Evolutionary conservation across 2,113 vertebrate species (phyloP).

Genomic region (Acanthisitta chloris): DNA sequence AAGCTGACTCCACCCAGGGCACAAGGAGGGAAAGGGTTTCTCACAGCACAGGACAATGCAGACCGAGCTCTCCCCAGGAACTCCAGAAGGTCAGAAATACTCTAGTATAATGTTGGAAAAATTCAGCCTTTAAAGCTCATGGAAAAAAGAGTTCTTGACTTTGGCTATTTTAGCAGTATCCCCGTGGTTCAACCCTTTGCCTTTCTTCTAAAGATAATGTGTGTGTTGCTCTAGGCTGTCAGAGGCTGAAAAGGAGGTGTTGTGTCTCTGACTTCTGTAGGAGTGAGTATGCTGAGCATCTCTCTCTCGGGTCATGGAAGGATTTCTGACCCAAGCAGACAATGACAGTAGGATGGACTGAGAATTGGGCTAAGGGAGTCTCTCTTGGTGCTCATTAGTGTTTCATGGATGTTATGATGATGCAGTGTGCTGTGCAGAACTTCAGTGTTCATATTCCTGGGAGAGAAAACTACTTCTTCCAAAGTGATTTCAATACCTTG

Average conservation of each 20-base stretch:
- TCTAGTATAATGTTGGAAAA: neutral
- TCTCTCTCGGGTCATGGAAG: neutral
- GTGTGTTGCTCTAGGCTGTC: neutral
- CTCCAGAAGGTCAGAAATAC: neutral
- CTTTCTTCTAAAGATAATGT: neutral
- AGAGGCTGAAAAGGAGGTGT: neutral
- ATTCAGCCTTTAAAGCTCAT: neutral
- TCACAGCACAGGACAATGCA: neutral
- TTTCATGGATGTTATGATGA: neutral
- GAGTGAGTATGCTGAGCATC: neutral
- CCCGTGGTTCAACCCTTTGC: neutral
- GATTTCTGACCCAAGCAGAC: neutral
- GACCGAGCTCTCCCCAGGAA: neutral
- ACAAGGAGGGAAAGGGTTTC: neutral
- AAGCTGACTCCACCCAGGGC: neutral
- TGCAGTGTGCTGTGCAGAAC: neutral
- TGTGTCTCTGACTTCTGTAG: neutral
- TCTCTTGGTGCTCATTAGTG: neutral
- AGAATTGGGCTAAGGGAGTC: neutral
- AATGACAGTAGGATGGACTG: neutral
- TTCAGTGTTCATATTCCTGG: neutral
- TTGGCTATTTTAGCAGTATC: neutral
- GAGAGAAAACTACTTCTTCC: neutral
- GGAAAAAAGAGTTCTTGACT: neutral
- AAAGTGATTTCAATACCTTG: neutral